Evolutionary conservation across 1,140 invertebrate genomes (phyloP).

Genomic region (Zaprionus taronus): DNA sequence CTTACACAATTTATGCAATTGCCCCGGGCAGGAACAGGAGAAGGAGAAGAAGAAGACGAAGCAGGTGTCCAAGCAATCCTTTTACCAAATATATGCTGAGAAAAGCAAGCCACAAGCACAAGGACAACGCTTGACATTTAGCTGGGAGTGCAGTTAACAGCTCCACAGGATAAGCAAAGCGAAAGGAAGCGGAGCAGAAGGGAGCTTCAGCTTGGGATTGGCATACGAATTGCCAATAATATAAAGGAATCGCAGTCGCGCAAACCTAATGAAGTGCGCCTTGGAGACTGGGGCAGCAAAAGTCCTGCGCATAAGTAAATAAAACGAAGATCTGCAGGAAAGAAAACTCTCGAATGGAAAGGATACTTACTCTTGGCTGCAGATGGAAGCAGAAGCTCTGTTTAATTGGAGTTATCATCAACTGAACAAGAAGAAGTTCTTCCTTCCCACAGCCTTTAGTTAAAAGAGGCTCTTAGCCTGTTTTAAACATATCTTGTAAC

Average conservation of each 20-base stretch:
- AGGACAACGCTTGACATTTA: slow-evolving; percentile 58
- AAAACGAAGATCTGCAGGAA: neutral
- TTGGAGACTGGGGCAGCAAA: neutral
- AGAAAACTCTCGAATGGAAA: neutral
- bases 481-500: neutral
- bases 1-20: slow-evolving; percentile 33
- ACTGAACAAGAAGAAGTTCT: neutral
- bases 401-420: neutral
- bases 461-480: neutral
- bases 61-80: slow-evolving; percentile 47
- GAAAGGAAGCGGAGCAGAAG: slow-evolving; percentile 2
- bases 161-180: slow-evolving; percentile 12
- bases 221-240: slow-evolving; percentile 27
- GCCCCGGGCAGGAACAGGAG: neutral
- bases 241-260: neutral
- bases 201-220: neutral
- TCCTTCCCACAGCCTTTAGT: neutral
- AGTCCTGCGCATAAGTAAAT: neutral
- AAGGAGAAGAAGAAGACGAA: neutral
- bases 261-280: slow-evolving; percentile 26
- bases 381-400: neutral
- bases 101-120: slow-evolving; percentile 16
- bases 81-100: slow-evolving; percentile 48
- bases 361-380: neutral
- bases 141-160: slow-evolving; percentile 73